A percentile compares a stretch with the other conserved stretches of the same genome.
phyloP scores from a whole-genome alignment of 2,797 vertebrate species.

The Myotis findleyi region DNA sequence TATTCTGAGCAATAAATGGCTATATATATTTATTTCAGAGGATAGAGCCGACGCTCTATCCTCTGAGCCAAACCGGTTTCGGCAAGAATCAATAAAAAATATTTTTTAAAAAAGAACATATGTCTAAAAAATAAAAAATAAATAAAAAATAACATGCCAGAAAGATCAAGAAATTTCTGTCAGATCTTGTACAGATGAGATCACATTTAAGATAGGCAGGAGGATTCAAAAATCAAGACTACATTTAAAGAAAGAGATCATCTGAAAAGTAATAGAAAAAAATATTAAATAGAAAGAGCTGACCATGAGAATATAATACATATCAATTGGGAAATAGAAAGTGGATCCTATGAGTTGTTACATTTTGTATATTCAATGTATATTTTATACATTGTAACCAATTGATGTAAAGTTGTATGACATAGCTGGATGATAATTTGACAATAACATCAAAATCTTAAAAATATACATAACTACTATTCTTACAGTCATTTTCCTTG shows the following conservation, averaged over 20 bases:
- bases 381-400: background rate
- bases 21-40: too few species aligned
- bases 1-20: too few species aligned
- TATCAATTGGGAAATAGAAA: background rate
- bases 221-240: background rate
- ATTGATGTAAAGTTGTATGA: background rate
- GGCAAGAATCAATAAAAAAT: too few species aligned
- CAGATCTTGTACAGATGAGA: background rate
- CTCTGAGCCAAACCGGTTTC: too few species aligned
- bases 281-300: background rate
- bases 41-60: too few species aligned
- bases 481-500: background rate
- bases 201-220: background rate
- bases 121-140: background rate
- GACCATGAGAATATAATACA: background rate
- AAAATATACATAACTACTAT: background rate
- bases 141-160: background rate
- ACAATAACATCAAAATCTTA: background rate
- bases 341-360: background rate
- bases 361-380: background rate
- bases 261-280: conserved; percentile 16
- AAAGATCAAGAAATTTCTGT: background rate
- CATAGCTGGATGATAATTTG: background rate
- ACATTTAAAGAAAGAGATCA: background rate
- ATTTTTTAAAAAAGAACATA: too few species aligned